A percentile compares a stretch with the other conserved stretches of the same genome.
Evolutionary conservation across 1,140 invertebrate species (phyloP).

Genomic region (Drosophila lini): DNA sequence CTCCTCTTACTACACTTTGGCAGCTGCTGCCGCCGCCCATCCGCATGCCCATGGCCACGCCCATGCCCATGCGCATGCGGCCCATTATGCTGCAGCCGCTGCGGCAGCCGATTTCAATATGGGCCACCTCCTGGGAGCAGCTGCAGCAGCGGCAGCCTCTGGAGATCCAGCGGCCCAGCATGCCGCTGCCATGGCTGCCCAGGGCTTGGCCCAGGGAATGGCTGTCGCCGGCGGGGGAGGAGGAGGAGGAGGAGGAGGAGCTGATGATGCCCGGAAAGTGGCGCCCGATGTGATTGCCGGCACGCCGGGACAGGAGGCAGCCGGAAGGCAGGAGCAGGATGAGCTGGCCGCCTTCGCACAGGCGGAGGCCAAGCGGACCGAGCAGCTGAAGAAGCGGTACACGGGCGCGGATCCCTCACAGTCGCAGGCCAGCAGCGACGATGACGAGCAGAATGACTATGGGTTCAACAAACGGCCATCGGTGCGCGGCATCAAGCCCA

Average conservation of each 20-base stretch:
- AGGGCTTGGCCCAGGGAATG: slow-evolving; percentile 49
- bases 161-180: slow-evolving; percentile 49
- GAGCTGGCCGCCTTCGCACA: slow-evolving; percentile 93
- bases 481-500: slow-evolving; percentile 88
- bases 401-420: slow-evolving; percentile 82
- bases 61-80: slow-evolving; percentile 77
- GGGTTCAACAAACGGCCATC: slow-evolving; percentile 94
- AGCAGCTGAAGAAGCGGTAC: slow-evolving; percentile 91
- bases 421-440: slow-evolving; percentile 86
- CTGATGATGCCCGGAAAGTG: slow-evolving; percentile 84
- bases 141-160: slow-evolving; percentile 46
- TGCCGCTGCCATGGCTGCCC: slow-evolving; percentile 52
- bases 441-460: slow-evolving; percentile 94
- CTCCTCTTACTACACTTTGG: slow-evolving; percentile 88
- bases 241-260: neutral
- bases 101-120: slow-evolving; percentile 87
- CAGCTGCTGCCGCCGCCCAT: slow-evolving; percentile 85
- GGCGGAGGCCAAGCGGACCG: slow-evolving; percentile 91
- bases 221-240: slow-evolving; percentile 9
- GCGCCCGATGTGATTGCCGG: slow-evolving; percentile 91
- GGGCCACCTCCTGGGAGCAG: slow-evolving; percentile 87
- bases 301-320: slow-evolving; percentile 86
- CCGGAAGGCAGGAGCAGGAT: slow-evolving; percentile 87
- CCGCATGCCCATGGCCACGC: slow-evolving; percentile 64
- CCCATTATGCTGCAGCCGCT: slow-evolving; percentile 84